Conservation (phyloP, 2,888 invertebrate genomes). For the Ophion costatus region DNA sequence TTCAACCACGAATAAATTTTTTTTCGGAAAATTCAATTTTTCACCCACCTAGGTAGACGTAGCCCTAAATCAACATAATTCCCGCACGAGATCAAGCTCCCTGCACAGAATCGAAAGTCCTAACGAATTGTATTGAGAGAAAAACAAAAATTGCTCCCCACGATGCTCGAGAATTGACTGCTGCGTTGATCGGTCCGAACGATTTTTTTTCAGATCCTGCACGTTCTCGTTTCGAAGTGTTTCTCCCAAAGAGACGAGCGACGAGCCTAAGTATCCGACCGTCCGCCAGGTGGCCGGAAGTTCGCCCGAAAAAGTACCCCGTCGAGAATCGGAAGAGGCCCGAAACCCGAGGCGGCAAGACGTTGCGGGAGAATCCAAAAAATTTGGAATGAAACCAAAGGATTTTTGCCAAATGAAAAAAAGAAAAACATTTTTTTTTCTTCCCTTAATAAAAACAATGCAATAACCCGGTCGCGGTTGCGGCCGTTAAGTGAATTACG, state of each 20-base stretch:
- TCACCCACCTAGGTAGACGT: too few species aligned
- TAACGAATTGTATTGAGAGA: neutral
- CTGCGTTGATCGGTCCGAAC: neutral
- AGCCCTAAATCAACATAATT: too few species aligned
- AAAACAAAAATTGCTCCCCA: neutral
- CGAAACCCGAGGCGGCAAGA: neutral
- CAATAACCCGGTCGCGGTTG: slow-evolving; percentile 36
- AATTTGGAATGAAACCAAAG: slow-evolving; percentile 68
- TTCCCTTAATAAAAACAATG: neutral
- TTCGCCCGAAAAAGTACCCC: slow-evolving; percentile 9
- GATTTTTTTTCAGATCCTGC: slow-evolving; percentile 48
- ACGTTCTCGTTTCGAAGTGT: slow-evolving; percentile 34
- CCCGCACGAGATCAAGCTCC: too few species aligned
- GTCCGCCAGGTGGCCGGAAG: slow-evolving; percentile 38
- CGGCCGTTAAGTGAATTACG: slow-evolving; percentile 51
- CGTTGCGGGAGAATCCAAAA: slow-evolving; percentile 43
- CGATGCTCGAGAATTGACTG: neutral
- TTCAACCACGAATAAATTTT: too few species aligned
- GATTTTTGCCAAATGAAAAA: slow-evolving; percentile 51
- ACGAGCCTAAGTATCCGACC: slow-evolving; percentile 40
- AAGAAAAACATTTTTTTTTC: neutral
- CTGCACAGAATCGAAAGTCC: too few species aligned
- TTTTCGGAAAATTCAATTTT: too few species aligned
- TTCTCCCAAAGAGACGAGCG: slow-evolving; percentile 66
- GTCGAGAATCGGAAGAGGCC: slow-evolving; percentile 10